Evolutionary conservation across 2,888 invertebrate species (phyloP).

Genomic region (Lacanobia wlatinum): DNA sequence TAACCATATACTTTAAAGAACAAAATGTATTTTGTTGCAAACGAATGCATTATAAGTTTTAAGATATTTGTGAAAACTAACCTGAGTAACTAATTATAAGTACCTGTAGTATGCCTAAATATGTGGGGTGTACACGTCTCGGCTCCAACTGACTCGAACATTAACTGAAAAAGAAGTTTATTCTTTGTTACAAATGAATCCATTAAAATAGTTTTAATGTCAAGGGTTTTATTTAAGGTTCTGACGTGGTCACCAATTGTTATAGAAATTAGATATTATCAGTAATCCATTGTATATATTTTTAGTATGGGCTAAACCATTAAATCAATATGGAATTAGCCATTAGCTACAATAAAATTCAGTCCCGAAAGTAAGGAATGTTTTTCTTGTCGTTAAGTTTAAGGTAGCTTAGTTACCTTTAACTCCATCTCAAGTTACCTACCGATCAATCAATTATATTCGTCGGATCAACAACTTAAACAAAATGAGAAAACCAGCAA

Average conservation of each 20-base stretch:
- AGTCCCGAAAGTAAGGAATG: not conserved
- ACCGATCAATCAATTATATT: not conserved
- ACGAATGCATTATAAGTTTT: constrained; percentile 26
- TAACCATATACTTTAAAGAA: constrained; percentile 54
- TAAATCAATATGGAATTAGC: constrained; percentile 31
- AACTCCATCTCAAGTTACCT: not conserved
- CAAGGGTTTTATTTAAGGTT: constrained; percentile 19
- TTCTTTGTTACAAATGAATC: constrained; percentile 22
- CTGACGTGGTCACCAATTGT: constrained; percentile 45
- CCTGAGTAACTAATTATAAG: constrained; percentile 36
- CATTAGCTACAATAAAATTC: not conserved
- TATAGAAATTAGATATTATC: constrained; percentile 45
- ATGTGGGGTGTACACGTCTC: constrained; percentile 70
- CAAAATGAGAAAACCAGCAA: not conserved
- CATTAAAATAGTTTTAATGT: constrained; percentile 5
- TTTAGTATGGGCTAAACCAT: constrained; percentile 3
- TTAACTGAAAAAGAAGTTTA: constrained; percentile 80
- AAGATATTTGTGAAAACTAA: constrained; percentile 28
- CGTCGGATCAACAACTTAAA: not conserved
- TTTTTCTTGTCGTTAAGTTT: not conserved
- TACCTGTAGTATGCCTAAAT: constrained; percentile 75
- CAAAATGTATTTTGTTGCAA: constrained; percentile 45
- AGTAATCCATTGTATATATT: constrained; percentile 28
- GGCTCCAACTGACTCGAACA: constrained; percentile 79
- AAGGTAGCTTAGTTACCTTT: not conserved